Evolutionary conservation across 2,113 vertebrate genomes (phyloP).

Genomic region (Gymnogyps californianus): DNA sequence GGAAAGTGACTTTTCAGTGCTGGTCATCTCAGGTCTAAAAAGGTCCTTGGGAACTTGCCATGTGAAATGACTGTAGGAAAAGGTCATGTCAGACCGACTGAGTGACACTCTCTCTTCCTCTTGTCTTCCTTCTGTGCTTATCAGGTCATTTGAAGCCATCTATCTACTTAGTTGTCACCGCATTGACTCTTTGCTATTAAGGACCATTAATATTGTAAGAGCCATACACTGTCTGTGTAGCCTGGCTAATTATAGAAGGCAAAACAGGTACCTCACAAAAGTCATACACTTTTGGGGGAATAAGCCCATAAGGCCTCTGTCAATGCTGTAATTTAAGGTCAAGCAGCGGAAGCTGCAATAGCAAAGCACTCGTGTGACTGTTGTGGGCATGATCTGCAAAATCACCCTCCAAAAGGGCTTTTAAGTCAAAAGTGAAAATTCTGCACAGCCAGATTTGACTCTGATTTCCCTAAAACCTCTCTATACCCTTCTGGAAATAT

Average conservation of each 20-base stretch:
- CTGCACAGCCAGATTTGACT: not conserved
- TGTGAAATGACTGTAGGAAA: not conserved
- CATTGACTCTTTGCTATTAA: not conserved
- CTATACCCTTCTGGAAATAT: not conserved
- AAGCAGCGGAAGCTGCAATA: not conserved
- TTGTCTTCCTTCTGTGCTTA: not conserved
- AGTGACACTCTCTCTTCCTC: not conserved
- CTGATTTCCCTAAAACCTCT: not conserved
- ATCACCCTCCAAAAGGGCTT: not conserved
- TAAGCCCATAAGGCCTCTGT: not conserved
- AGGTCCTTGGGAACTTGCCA: not conserved
- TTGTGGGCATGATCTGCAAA: not conserved
- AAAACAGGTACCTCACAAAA: not conserved
- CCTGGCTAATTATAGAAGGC: not conserved
- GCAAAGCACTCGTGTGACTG: accelerated
- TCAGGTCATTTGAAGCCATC: not conserved
- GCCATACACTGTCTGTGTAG: not conserved
- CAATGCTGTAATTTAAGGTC: not conserved
- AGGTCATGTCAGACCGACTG: not conserved
- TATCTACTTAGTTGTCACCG: not conserved
- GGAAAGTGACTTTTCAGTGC: not conserved
- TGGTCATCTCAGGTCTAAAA: not conserved
- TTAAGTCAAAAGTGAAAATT: not conserved
- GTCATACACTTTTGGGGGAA: not conserved
- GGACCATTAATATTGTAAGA: slow-evolving; percentile 1